A percentile compares a stretch with the other conserved stretches of the same genome.
Conservation (phyloP, 2,113 vertebrate species). For the Morone chrysops region DNA sequence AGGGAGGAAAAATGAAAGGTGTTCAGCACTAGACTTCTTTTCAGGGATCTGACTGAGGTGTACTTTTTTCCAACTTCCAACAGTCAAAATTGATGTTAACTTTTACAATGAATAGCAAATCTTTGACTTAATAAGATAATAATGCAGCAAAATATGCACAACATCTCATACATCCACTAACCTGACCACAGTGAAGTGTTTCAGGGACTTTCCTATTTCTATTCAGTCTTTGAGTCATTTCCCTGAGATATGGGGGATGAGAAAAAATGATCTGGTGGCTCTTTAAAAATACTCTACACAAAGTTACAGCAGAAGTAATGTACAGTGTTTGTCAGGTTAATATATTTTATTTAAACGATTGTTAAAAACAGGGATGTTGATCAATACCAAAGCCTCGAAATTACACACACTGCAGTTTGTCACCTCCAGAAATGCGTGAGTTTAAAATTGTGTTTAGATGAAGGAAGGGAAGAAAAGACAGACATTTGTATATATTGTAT, state of each 20-base stretch:
- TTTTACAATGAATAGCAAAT: not conserved
- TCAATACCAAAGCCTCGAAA: too few relatives aligned
- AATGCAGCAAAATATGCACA: not conserved
- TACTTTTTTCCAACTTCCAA: not conserved
- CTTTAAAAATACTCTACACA: not conserved
- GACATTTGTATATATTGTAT: too few relatives aligned
- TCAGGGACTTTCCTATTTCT: not conserved
- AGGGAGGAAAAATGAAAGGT: constrained; percentile 1
- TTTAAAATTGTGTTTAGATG: too few relatives aligned
- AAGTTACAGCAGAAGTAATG: not conserved
- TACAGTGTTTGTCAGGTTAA: not conserved
- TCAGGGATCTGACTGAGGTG: not conserved
- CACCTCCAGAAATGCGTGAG: too few relatives aligned
- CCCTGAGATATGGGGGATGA: not conserved
- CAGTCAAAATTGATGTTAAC: not conserved
- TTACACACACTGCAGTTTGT: too few relatives aligned
- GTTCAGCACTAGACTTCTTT: constrained; percentile 11
- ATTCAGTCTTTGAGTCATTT: constrained; percentile 2
- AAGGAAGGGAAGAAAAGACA: too few relatives aligned
- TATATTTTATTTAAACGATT: not conserved
- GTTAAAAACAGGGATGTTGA: too few relatives aligned
- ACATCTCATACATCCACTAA: not conserved
- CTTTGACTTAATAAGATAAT: not conserved
- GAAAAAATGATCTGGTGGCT: not conserved
- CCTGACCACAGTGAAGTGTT: not conserved